Base-by-base conservation (phyloP, 2,888 invertebrate genomes). In the Pterostichus madidus region DNA sequence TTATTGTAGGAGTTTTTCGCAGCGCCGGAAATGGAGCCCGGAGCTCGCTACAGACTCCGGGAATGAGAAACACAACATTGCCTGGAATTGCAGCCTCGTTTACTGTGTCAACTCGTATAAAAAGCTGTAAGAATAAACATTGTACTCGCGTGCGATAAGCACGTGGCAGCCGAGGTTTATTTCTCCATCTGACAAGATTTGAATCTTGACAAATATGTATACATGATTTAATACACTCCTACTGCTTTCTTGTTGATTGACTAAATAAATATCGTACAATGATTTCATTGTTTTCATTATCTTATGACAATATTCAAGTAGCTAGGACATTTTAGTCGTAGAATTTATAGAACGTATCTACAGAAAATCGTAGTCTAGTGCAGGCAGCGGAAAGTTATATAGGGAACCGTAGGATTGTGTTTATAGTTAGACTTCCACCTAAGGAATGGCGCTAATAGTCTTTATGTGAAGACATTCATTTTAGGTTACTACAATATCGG, bases 71-170 rank as follows among this genome's bases (percentile, higher is more conserved):
- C 39, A 39, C 39, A 5, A 4, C 17, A 6, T 6, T 35, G 68
- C 35, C 46, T 46, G 73, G 10, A 73, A 24, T 73, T 64, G 64
- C 64, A 64, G 32, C 64, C 10, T 73, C 73, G 73, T 68, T 59
- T 59, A 59, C 35, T 64, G 32, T 24, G 73, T 17, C 73, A 73
- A 31, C 73, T 46, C 35, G 11, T 44, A 73, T 73, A 73, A 73
- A 73, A 73, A 75, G n/a, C 13, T 24, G 32, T 49, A 31, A 75
- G 52, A 75, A 75, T 75, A 75, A 75, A 75, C 75, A 75, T 49
- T 64, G 44, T 39, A 52, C 75, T 17, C 39, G 52, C 11, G 8
- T 75, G 24, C 75, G 75, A 49, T 52, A 49, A 32, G 64, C 11
- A 13, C 17, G n/a, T 10, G 31, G 10, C 64, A 64, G 5, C 1